Evolutionary conservation across 2,797 vertebrate genomes (phyloP).

Genomic region (Brachymystax lenok): DNA sequence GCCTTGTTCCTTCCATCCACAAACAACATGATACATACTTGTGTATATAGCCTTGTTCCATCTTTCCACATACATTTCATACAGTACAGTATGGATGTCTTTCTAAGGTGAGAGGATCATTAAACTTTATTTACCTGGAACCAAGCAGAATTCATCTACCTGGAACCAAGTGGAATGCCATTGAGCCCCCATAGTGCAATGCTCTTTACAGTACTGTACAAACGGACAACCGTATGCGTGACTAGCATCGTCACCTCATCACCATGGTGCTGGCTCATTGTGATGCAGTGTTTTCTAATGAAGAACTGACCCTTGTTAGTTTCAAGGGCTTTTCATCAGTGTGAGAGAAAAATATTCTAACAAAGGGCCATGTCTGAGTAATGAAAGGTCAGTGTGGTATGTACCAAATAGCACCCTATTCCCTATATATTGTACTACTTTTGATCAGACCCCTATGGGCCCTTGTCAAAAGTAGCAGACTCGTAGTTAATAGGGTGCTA

Average conservation of each 20-base stretch:
- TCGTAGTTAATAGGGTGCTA: neutral
- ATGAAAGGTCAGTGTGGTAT: slow-evolving; percentile 66
- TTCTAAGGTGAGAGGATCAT: neutral
- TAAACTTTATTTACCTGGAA: neutral
- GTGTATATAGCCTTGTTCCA: neutral
- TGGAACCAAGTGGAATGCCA: no score
- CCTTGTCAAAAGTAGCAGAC: neutral
- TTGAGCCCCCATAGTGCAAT: neutral
- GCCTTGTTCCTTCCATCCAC: neutral
- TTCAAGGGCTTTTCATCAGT: slow-evolving; percentile 44
- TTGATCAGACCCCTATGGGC: neutral
- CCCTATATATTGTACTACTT: neutral
- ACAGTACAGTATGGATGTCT: neutral
- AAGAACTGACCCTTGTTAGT: slow-evolving; percentile 53
- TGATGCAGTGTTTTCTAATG: slow-evolving; percentile 59
- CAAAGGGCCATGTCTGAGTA: slow-evolving; percentile 23
- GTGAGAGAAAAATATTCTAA: slow-evolving; percentile 44
- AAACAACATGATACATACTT: neutral
- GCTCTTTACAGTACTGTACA: slow-evolving; percentile 25
- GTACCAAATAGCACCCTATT: slow-evolving; percentile 10
- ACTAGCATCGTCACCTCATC: slow-evolving; percentile 25
- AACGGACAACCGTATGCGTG: slow-evolving; percentile 8
- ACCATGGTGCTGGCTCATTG: slow-evolving; percentile 25
- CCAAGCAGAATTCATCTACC: neutral
- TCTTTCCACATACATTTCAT: neutral